Evolutionary conservation across 2,113 vertebrate genomes (phyloP).

Genomic region (Megatriorchis doriae): DNA sequence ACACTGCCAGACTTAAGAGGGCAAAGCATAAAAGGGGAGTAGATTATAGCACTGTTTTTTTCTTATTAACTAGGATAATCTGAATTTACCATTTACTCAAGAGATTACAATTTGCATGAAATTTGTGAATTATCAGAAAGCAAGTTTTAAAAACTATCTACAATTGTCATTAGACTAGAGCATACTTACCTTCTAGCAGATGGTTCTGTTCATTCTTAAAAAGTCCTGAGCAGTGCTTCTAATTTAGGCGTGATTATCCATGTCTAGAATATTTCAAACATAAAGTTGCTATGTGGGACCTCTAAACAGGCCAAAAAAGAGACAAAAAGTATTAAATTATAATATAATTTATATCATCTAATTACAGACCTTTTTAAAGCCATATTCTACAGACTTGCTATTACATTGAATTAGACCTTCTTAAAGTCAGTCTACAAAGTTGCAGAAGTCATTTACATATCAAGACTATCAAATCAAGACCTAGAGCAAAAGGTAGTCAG

Average conservation of each 20-base stretch:
- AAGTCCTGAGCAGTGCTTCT: not conserved
- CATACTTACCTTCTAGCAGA: not conserved
- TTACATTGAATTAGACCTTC: not conserved
- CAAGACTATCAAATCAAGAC: not conserved
- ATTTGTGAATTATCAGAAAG: not conserved
- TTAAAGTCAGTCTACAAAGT: not conserved
- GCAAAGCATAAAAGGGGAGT: slow-evolving; percentile 69
- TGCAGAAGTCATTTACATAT: not conserved
- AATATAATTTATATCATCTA: not conserved
- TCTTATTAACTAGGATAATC: not conserved
- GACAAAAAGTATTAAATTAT: not conserved
- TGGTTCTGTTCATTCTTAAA: not conserved
- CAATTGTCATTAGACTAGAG: not conserved
- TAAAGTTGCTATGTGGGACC: not conserved
- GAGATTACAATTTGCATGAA: not conserved
- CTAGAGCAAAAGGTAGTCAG: not conserved
- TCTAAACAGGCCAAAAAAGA: not conserved
- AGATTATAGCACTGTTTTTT: not conserved
- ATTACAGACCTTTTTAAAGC: not conserved
- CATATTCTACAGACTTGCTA: not conserved
- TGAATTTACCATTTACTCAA: not conserved
- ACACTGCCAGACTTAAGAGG: slow-evolving; percentile 75
- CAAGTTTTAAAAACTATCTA: not conserved
- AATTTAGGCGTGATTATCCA: not conserved
- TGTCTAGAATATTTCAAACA: not conserved